These are phyloP conservation scores for Strigamia maritima DNA, from an alignment of 2,888 invertebrate genomes.

Conservation along the genomic window DNA sequence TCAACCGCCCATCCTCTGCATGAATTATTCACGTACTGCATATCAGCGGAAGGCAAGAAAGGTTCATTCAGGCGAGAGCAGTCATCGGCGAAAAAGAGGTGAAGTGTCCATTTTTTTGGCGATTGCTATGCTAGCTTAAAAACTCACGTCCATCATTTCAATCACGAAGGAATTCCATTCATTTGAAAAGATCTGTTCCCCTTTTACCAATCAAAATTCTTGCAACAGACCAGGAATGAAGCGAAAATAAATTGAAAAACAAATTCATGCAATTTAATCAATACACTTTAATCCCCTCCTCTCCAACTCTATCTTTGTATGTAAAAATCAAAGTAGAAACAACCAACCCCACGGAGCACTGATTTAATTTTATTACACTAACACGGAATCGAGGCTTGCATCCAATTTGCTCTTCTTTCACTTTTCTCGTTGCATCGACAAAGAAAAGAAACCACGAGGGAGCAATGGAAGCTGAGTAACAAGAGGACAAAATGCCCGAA, in stretches of 20 bases:
- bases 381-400: slow-evolving; percentile 18
- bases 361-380: slow-evolving; percentile 31
- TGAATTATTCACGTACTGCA: slow-evolving; percentile 5
- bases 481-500: slow-evolving; percentile 14
- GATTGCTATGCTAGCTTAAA: background rate
- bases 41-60: slow-evolving; percentile 24
- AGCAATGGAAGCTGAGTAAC: background rate
- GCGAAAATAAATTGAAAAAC: background rate
- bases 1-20: slow-evolving; percentile 19
- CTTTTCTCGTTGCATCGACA: background rate
- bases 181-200: background rate
- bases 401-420: slow-evolving; percentile 30
- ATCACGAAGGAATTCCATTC: slow-evolving; percentile 14
- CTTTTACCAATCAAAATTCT: slow-evolving; percentile 3
- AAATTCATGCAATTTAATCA: slow-evolving; percentile 13
- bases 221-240: background rate
- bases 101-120: background rate
- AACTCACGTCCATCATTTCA: background rate
- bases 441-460: background rate
- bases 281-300: slow-evolving; percentile 12
- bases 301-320: slow-evolving; percentile 7
- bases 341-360: slow-evolving; percentile 18
- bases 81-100: background rate
- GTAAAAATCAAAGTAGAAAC: slow-evolving; percentile 31
- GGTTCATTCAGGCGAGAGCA: slow-evolving; percentile 5